Evolutionary conservation across 2,888 invertebrate genomes (phyloP).

Genomic region (Pseudococcus viburni): DNA sequence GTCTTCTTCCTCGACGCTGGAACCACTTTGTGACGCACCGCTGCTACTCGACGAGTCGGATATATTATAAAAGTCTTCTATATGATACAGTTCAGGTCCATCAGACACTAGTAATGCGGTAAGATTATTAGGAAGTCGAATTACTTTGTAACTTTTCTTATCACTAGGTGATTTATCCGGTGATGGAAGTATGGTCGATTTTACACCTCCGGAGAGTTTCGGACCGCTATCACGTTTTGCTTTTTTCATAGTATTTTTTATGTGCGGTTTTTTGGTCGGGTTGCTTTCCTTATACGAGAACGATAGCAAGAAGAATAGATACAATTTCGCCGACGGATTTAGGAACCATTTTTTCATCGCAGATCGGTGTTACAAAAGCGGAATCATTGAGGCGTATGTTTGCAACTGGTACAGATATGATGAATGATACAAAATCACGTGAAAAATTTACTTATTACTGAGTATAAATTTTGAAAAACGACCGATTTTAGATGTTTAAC

Average conservation of each 20-base stretch:
- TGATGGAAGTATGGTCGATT: slow-evolving; percentile 70
- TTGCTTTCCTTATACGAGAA: neutral
- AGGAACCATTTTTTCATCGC: slow-evolving; percentile 3
- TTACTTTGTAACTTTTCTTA: slow-evolving; percentile 78
- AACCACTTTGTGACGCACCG: slow-evolving; percentile 14
- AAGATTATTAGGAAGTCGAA: slow-evolving; percentile 69
- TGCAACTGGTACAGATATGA: neutral
- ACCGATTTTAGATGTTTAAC: neutral
- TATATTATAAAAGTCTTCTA: slow-evolving; percentile 59
- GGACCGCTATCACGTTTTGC: slow-evolving; percentile 52
- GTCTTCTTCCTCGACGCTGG: slow-evolving; percentile 22
- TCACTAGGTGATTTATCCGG: slow-evolving; percentile 84
- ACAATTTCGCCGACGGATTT: neutral
- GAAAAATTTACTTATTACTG: slow-evolving; percentile 7
- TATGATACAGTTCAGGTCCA: slow-evolving; percentile 65
- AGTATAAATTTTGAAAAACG: neutral
- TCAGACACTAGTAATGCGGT: slow-evolving; percentile 69
- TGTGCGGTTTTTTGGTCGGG: neutral
- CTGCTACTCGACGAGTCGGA: slow-evolving; percentile 52
- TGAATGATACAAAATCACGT: neutral
- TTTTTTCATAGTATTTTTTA: slow-evolving; percentile 51
- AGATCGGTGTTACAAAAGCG: neutral
- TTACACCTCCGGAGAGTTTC: neutral
- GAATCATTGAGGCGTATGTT: neutral
- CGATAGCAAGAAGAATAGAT: neutral